Evolutionary conservation across 2,113 vertebrate species (phyloP), one percentile per base, ranked within the genome.

Genomic region (Silurus asotus): DNA sequence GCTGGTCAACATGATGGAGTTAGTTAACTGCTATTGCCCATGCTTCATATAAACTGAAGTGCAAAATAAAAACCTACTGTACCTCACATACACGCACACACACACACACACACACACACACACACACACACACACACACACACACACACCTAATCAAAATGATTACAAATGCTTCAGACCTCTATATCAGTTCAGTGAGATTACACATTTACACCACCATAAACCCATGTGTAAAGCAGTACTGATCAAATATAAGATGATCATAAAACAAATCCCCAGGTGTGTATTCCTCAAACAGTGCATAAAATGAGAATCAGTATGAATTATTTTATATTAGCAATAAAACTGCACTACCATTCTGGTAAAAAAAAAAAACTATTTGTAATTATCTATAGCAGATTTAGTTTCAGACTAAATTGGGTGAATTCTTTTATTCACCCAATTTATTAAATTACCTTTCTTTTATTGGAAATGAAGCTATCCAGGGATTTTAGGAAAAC

Each of bases 321-420:
- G 6, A 28, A 15, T 20, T 15, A 4, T 62, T 10, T 76, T 49
- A 64, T 51, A 61, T 62, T 53, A 37, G 56, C 48, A 49, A 61
- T 45, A 59, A 48, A 49, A 17, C 5, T 61, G 13, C 2, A 53
- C 23, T 49, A 28, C 9, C 6, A 61, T 74, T 82, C 53, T 64
- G 59, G 79, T 51, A 55, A 53, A 72, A 69, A 83, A 69, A 83
- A 72, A 72, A 14, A 80, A 58, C n/a, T 2, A 11, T 20, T 45
- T 64, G 13, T 28, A 15, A 55, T 25, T 72, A 45, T 23, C 10
- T 15, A 2, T 25, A 19, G 37, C 19, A 75, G 37, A 5, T 3
- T 58, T 75, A 25, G 48, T 64, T 77, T 77, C 48, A 64, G 48
- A 61, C 51, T 49, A 37, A 37, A 37, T 37, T 37, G 37, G 37